Base-by-base conservation (phyloP, 2,888 invertebrate species). In the Troides aeacus region DNA sequence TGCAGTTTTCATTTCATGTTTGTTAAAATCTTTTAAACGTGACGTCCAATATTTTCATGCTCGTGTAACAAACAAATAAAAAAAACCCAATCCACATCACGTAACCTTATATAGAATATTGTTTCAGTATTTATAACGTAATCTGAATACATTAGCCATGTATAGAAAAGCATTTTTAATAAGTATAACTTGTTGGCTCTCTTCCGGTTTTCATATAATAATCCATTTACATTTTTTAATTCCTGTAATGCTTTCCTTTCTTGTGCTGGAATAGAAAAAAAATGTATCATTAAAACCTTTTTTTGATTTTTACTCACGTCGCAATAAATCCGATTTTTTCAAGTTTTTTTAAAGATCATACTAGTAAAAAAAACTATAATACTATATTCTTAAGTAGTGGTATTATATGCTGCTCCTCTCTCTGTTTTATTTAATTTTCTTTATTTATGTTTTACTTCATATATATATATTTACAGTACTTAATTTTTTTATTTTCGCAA, bases 201-300 rank as follows among this genome's bases (percentile, higher is more conserved):
- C 17, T 36, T 60, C 30, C 60, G 36, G 18, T n/a, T 8, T 18
- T 36, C 7, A 60, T 30, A 15, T 60, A 59, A 59, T 30, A 60
- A 58, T 58, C 15, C 10, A 3, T 23, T 23, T 4, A 63, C 5
- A 64, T 79, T 79, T 30, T 30, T 72, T 70, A 68, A 70, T 75
- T 60, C 71, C 76, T 82, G 67, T 83, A 75, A 74, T 86, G 81
- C 62, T 73, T 78, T 12, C 79, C 80, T 73, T 89, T 89, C 74
- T 89, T 89, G 73, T 79, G 73, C 87, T 87, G 84, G 70, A 86
- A 84, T 71, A 74, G 18, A 53, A 68, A 64, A 68, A 17, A 64
- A 71, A 65, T 21, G 12, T 60, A 10, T 30, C 23, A 30, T 53
- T 17, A 42, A 53, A 53, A 53, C 18, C 18, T 12, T 53, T 2